phyloP scores from a whole-genome alignment of 2,797 vertebrate genomes.

The Salmo trutta region DNA sequence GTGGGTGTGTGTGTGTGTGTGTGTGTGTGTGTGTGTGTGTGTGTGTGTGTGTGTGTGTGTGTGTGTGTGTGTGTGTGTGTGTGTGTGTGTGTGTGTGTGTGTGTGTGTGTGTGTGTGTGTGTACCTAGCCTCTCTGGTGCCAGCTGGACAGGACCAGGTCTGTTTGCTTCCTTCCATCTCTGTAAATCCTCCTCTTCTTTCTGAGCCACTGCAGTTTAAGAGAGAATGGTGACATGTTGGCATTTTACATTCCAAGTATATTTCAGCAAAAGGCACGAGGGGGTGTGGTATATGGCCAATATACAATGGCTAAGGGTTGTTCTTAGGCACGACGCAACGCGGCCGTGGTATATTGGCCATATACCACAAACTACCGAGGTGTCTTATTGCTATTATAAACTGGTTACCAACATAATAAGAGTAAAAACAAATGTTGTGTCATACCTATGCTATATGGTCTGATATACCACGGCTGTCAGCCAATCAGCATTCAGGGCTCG shows the following conservation, averaged over 20 bases:
- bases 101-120: background rate
- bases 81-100: background rate
- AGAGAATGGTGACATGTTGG: background rate
- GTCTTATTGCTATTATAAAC: too few species aligned
- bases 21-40: too few species aligned
- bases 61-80: background rate
- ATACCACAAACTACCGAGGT: too few species aligned
- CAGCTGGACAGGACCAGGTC: constrained; percentile 58
- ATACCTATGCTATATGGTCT: too few species aligned
- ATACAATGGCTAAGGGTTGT: too few species aligned
- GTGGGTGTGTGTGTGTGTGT: too few species aligned
- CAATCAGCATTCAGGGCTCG: too few species aligned
- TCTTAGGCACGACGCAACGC: too few species aligned
- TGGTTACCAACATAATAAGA: too few species aligned
- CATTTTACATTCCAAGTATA: background rate
- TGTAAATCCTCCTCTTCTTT: constrained; percentile 74
- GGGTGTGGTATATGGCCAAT: background rate
- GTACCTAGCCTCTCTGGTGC: constrained; percentile 79
- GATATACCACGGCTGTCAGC: too few species aligned
- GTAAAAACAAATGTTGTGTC: too few species aligned
- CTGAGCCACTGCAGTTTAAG: constrained; percentile 72
- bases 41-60: background rate
- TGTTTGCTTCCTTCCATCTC: constrained; percentile 71
- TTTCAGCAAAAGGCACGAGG: background rate
- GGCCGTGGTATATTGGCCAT: too few species aligned